phyloP scores from a whole-genome alignment of 1,140 invertebrate genomes.

The Chionoecetes opilio region DNA sequence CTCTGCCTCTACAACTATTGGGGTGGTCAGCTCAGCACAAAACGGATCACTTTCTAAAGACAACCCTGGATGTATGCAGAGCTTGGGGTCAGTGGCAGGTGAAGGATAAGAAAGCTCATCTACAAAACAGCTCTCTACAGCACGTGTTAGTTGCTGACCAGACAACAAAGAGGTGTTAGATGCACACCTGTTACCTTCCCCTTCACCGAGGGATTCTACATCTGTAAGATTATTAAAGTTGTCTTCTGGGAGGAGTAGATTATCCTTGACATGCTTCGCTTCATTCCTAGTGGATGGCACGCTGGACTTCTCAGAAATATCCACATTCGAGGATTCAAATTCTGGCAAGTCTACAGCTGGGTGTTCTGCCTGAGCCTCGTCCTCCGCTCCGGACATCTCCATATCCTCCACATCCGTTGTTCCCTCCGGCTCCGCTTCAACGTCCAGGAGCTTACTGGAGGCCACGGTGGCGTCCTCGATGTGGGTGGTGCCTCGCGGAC shows the following conservation, averaged over 20 bases:
- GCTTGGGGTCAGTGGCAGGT: slow-evolving; percentile 67
- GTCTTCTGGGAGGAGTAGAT: slow-evolving; percentile 79
- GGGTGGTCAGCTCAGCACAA: slow-evolving; percentile 72
- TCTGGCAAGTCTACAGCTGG: slow-evolving; percentile 65
- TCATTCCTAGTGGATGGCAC: slow-evolving; percentile 59
- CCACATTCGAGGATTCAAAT: slow-evolving; percentile 68
- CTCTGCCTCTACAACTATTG: slow-evolving; percentile 75
- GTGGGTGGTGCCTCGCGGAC: slow-evolving; percentile 70
- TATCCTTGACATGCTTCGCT: slow-evolving; percentile 78
- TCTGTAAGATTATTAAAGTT: slow-evolving; percentile 78
- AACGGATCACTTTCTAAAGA: slow-evolving; percentile 76
- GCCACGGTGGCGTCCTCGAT: slow-evolving; percentile 79
- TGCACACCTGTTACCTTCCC: slow-evolving; percentile 81
- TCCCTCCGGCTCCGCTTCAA: slow-evolving; percentile 70
- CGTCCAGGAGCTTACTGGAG: slow-evolving; percentile 78
- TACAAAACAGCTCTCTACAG: slow-evolving; percentile 73
- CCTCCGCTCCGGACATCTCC: slow-evolving; percentile 85
- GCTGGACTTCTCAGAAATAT: slow-evolving; percentile 74
- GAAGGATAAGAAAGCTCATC: slow-evolving; percentile 74
- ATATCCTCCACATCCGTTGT: slow-evolving; percentile 86
- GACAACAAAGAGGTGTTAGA: slow-evolving; percentile 76
- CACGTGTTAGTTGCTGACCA: slow-evolving; percentile 74
- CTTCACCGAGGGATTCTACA: slow-evolving; percentile 80
- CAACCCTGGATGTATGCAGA: slow-evolving; percentile 73
- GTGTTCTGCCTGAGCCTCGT: slow-evolving; percentile 70